phyloP scores from a whole-genome alignment of 92 coral and sea anemone species.

The Palythoa grandiflora region DNA sequence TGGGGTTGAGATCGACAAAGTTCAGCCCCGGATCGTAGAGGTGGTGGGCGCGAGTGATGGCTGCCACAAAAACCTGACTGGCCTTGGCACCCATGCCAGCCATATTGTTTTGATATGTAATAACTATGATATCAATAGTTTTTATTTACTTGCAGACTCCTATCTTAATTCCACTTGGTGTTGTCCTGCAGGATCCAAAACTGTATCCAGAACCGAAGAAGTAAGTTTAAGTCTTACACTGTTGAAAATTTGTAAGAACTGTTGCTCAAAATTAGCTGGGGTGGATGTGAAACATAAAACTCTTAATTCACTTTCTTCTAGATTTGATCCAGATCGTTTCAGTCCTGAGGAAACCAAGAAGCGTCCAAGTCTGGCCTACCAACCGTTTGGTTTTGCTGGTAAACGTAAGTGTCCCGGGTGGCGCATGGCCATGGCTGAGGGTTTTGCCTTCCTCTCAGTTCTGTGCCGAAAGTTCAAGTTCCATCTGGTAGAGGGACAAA shows the following conservation, averaged over 20 bases:
- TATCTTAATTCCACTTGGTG: constrained; percentile 86
- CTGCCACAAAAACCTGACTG: too few relatives aligned
- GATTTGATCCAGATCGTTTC: constrained; percentile 99
- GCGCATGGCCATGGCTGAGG: constrained; percentile 91
- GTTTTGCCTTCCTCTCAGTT: constrained; percentile 85
- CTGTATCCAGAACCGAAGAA: constrained; percentile 90
- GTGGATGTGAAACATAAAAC: background rate
- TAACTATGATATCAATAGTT: too few relatives aligned
- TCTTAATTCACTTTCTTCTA: constrained; percentile 27
- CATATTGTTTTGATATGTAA: too few relatives aligned
- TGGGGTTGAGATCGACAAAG: too few relatives aligned
- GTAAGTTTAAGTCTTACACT: constrained; percentile 57
- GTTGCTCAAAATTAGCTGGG: background rate
- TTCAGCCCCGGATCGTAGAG: too few relatives aligned
- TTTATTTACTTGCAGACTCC: constrained; percentile 70
- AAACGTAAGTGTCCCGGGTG: constrained; percentile 97
- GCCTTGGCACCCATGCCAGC: too few relatives aligned
- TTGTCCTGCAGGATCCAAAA: constrained; percentile 86
- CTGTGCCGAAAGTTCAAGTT: constrained; percentile 85
- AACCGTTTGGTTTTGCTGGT: constrained; percentile 99
- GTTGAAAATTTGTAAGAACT: background rate
- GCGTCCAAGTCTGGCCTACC: constrained; percentile 86
- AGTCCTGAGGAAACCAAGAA: constrained; percentile 79
- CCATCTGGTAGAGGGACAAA: constrained; percentile 87
- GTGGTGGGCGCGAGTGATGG: too few relatives aligned